A percentile compares a stretch with the other conserved stretches of the same genome.
These are phyloP conservation scores for Entosphenus tridentatus DNA, from an alignment of 2,113 vertebrate species.

Conservation along the genomic window DNA sequence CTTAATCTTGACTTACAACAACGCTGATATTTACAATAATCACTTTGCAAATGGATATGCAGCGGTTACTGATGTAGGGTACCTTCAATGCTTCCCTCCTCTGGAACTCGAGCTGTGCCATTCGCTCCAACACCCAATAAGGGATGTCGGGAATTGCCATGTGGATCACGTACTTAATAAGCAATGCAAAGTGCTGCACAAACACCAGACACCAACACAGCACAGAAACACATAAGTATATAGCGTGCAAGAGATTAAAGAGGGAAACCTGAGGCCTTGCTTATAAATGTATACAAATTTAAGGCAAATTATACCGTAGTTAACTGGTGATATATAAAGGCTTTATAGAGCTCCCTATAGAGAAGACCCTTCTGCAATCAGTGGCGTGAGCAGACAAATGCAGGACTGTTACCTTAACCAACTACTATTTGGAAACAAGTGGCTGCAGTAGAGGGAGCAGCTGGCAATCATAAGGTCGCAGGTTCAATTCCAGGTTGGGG, in stretches of 20 bases:
- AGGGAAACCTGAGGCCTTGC: neutral
- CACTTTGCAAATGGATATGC: too few species aligned
- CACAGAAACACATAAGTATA: too few species aligned
- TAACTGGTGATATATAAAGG: neutral
- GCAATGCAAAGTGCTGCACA: slow-evolving; percentile 58
- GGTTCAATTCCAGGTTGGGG: too few species aligned
- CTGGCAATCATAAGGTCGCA: too few species aligned
- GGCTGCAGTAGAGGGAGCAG: too few species aligned
- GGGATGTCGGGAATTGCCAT: slow-evolving; percentile 72
- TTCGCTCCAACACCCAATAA: slow-evolving; percentile 68
- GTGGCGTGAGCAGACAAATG: too few species aligned
- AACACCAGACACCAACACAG: neutral
- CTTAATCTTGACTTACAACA: too few species aligned
- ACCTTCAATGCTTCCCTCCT: slow-evolving; percentile 88
- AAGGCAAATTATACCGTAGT: neutral
- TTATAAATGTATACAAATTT: neutral
- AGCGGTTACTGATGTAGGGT: slow-evolving; percentile 5
- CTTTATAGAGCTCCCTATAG: neutral
- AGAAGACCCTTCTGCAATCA: neutral
- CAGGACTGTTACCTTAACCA: too few species aligned
- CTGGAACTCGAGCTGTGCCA: slow-evolving; percentile 81
- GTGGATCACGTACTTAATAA: slow-evolving; percentile 78
- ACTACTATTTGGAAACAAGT: too few species aligned
- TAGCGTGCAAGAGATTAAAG: neutral
- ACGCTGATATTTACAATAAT: too few species aligned